Conservation (phyloP, 2,888 invertebrate species). For the Strigamia crassipes region DNA sequence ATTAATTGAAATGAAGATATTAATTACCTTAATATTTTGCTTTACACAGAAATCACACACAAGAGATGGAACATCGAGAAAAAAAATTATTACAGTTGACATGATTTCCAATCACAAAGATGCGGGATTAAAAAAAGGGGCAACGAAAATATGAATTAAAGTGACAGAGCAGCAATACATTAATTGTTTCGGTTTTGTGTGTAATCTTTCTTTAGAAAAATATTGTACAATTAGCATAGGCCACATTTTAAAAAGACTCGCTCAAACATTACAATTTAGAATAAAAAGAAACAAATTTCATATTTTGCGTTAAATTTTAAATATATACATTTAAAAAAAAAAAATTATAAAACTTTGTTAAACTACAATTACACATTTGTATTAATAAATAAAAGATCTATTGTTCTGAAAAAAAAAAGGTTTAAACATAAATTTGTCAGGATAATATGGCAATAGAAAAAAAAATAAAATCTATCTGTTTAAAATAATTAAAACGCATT, state of each 20-base stretch:
- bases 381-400: not conserved
- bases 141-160: not conserved
- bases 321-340: not conserved
- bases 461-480: not conserved
- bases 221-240: conserved; percentile 16
- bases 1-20: not conserved
- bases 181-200: not conserved
- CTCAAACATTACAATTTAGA: not conserved
- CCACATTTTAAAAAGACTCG: not conserved
- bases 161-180: not conserved
- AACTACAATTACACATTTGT: no score
- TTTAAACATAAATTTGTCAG: not conserved
- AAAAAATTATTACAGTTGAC: conserved; percentile 5
- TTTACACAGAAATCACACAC: conserved; percentile 6
- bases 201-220: not conserved
- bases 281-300: not conserved
- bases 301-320: not conserved
- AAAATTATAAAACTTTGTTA: not conserved
- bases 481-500: not conserved
- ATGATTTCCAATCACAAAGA: not conserved
- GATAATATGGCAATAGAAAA: not conserved
- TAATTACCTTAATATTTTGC: not conserved
- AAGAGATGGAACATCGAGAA: not conserved
- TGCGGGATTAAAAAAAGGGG: not conserved
- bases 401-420: not conserved